Evolutionary conservation across 2,888 invertebrate species (phyloP).

Genomic region (Apodemia mormo): DNA sequence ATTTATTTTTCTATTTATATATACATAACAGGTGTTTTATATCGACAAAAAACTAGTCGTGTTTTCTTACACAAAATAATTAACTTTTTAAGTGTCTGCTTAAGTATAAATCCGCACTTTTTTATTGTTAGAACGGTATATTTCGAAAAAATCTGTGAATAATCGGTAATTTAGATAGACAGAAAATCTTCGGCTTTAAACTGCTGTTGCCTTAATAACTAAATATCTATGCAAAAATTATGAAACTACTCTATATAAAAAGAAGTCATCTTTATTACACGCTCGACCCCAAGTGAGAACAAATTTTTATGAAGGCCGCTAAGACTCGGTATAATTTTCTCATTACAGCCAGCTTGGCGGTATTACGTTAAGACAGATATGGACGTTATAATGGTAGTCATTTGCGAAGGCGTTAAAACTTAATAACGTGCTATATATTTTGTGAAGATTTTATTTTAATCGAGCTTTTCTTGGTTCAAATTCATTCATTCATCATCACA

Average conservation of each 20-base stretch:
- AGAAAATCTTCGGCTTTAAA: no score
- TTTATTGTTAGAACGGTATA: no score
- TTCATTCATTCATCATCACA: neutral
- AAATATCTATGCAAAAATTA: neutral
- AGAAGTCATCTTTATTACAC: constrained; percentile 53
- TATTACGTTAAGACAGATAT: constrained; percentile 56
- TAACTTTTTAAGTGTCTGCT: no score
- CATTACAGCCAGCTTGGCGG: constrained; percentile 54
- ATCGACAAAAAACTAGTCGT: no score
- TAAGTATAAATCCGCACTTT: no score
- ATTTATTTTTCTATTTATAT: no score
- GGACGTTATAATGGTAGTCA: constrained; percentile 48
- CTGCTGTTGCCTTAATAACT: no score
- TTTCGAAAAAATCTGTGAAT: no score
- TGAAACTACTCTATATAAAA: constrained; percentile 27
- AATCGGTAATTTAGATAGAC: no score
- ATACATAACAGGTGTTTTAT: no score
- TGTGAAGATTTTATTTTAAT: neutral
- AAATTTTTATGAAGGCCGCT: constrained; percentile 76
- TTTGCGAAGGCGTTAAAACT: constrained; percentile 14
- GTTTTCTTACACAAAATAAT: no score
- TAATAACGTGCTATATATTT: constrained; percentile 10
- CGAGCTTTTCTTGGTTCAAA: neutral
- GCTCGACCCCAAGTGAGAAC: constrained; percentile 57
- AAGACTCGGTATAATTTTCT: constrained; percentile 77